Conservation (phyloP, 2,113 vertebrate species). For the Girardinichthys multiradiatus region DNA sequence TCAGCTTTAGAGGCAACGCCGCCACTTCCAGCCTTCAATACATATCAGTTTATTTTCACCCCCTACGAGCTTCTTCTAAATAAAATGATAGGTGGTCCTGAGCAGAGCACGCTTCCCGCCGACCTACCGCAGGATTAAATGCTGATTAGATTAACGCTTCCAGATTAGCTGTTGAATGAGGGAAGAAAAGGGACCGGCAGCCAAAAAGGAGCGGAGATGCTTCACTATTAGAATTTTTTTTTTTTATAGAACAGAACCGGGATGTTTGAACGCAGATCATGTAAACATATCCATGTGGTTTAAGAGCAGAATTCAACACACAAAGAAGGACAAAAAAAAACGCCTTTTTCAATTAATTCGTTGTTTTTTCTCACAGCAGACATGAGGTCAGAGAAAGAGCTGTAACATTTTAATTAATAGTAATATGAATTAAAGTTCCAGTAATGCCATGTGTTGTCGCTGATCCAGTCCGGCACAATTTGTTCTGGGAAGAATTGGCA, state of each 20-base stretch:
- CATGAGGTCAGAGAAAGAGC: neutral
- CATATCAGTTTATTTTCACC: neutral
- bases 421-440: neutral
- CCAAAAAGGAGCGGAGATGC: neutral
- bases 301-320: neutral
- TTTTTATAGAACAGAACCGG: constrained; percentile 3
- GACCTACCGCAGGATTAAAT: constrained; percentile 44
- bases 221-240: no score
- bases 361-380: neutral
- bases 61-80: neutral
- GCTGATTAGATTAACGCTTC: constrained; percentile 58
- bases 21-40: no score
- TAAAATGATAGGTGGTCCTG: neutral
- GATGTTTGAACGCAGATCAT: neutral
- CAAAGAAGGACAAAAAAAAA: neutral
- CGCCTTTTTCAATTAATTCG: neutral
- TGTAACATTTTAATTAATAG: neutral
- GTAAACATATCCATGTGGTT: neutral
- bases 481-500: constrained; percentile 26
- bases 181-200: constrained; percentile 29
- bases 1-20: neutral
- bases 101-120: neutral
- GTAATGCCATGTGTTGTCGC: constrained; percentile 13
- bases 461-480: constrained; percentile 17
- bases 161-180: constrained; percentile 51